Percentiles rank a stretch among this genome's conserved stretches.
phyloP scores from a whole-genome alignment of 2,797 vertebrate genomes.

The Microcaecilia unicolor region DNA sequence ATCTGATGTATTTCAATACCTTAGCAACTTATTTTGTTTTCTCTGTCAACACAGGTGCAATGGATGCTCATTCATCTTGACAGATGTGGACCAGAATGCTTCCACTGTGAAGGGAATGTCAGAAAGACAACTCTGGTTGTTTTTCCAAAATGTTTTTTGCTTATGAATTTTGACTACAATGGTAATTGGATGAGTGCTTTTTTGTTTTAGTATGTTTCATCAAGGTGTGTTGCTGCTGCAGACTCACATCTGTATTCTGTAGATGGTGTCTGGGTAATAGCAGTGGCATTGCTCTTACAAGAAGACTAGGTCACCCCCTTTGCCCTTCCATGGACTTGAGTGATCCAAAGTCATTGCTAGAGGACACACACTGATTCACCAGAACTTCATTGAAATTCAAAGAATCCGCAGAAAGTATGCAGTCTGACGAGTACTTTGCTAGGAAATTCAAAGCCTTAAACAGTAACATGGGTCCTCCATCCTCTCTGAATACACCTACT shows the following conservation, averaged over 20 bases:
- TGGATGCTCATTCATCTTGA: neutral
- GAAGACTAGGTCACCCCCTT: constrained; percentile 39
- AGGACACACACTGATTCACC: constrained; percentile 68
- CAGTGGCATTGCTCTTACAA: constrained; percentile 34
- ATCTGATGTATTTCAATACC: neutral
- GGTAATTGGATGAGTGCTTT: constrained; percentile 8
- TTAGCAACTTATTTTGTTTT: accelerated
- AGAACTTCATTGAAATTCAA: constrained; percentile 65
- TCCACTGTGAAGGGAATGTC: constrained; percentile 10
- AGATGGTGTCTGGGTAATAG: constrained; percentile 54
- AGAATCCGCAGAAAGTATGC: constrained; percentile 76
- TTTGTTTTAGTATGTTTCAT: constrained; percentile 6
- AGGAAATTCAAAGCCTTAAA: constrained; percentile 87
- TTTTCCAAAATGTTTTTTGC: no score
- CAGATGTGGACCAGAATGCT: neutral
- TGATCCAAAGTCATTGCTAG: constrained; percentile 65
- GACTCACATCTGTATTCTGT: constrained; percentile 1
- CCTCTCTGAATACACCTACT: constrained; percentile 56
- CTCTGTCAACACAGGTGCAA: constrained; percentile 28
- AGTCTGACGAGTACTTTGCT: constrained; percentile 86
- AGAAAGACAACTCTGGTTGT: neutral
- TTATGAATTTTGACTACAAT: constrained; percentile 3
- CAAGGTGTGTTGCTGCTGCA: neutral
- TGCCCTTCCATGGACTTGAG: constrained; percentile 65
- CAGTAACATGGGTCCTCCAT: constrained; percentile 70